These are phyloP conservation scores for Rhineura floridana DNA, from an alignment of 2,113 vertebrate species.

Conservation along the genomic window DNA sequence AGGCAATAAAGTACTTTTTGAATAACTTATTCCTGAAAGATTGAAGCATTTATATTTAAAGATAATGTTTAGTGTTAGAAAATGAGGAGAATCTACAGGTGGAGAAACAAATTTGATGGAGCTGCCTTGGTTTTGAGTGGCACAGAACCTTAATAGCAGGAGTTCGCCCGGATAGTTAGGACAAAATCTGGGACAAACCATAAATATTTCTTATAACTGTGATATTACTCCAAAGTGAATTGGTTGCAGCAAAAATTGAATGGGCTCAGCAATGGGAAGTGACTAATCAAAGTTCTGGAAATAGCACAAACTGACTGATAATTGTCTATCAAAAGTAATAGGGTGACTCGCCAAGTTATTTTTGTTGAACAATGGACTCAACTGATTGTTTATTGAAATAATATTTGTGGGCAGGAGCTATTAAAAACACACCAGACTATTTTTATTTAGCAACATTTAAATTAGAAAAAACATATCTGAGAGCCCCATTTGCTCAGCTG, in stretches of 20 bases:
- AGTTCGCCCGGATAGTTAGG: too few relatives aligned
- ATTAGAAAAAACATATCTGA: too few relatives aligned
- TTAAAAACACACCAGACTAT: neutral
- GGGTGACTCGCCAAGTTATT: neutral
- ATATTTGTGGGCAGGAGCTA: neutral
- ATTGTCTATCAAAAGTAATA: neutral
- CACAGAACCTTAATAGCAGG: neutral
- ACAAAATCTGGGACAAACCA: neutral
- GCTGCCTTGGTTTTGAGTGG: neutral
- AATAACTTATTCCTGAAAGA: neutral
- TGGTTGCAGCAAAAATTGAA: neutral
- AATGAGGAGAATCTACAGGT: neutral
- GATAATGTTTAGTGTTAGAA: neutral
- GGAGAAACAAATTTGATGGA: neutral
- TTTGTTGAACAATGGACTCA: neutral
- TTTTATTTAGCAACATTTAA: neutral
- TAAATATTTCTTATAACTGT: neutral
- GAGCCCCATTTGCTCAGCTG: too few relatives aligned
- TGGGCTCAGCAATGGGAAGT: neutral
- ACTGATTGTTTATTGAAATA: neutral
- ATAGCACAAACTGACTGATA: neutral
- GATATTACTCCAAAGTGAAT: neutral
- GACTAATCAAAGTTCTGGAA: neutral
- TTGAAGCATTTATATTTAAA: neutral
- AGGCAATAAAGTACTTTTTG: neutral